These are phyloP conservation scores for Mamestra configurata DNA, from an alignment of 1,140 invertebrate species.

Conservation along the genomic window DNA sequence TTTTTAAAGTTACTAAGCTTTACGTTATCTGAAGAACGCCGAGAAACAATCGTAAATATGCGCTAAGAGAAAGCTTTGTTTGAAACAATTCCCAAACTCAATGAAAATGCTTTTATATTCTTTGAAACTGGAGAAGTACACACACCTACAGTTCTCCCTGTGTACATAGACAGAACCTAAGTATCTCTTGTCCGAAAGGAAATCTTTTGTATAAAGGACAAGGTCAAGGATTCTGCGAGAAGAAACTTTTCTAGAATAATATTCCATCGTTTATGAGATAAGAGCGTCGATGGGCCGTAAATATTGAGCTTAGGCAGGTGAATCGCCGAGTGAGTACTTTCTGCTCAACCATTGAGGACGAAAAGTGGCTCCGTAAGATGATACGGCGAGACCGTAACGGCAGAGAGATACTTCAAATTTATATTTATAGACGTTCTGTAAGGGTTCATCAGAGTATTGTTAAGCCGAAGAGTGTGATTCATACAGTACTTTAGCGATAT, in stretches of 20 bases:
- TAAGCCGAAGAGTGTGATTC: background rate
- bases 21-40: background rate
- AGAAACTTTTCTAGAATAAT: constrained; percentile 31
- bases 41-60: constrained; percentile 22
- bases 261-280: constrained; percentile 40
- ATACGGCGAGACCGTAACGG: constrained; percentile 26
- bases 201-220: constrained; percentile 9
- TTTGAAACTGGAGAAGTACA: background rate
- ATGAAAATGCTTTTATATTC: constrained; percentile 25
- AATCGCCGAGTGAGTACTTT: constrained; percentile 15
- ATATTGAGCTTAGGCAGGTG: constrained; percentile 41
- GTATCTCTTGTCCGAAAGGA: background rate
- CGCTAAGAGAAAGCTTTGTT: constrained; percentile 5
- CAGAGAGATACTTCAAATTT: background rate
- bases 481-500: constrained; percentile 6
- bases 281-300: constrained; percentile 20
- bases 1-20: background rate
- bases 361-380: constrained; percentile 31
- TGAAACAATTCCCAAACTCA: constrained; percentile 30
- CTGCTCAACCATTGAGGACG: constrained; percentile 17
- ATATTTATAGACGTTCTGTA: constrained; percentile 25
- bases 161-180: constrained; percentile 7
- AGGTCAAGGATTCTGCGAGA: constrained; percentile 18
- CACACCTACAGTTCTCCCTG: background rate
- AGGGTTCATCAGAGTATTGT: constrained; percentile 29